Evolutionary conservation across 2,797 vertebrate species (phyloP), one percentile per base, ranked within the genome.

Genomic region (Spinus pinus): DNA sequence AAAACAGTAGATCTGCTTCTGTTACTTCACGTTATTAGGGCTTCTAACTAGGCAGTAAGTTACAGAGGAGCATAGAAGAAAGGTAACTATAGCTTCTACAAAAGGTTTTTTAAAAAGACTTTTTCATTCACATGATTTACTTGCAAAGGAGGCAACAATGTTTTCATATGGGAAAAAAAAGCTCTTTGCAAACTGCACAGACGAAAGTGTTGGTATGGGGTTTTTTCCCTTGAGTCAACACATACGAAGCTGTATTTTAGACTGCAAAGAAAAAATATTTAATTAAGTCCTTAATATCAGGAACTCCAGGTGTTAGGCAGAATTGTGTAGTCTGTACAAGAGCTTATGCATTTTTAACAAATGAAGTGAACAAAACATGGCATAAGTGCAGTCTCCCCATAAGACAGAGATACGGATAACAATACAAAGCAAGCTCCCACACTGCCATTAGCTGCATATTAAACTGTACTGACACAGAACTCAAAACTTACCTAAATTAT

Each of bases 131-230:
- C 12, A 28, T 3, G 10, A 7, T 62, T 87, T 81, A 25, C 49
- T 89, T 50, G 21, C 42, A 86, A 44, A 19, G 14, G 11, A 67
- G 14, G 12, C 19, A 93, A 74, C 23, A 30, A 8, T 6, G 22
- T 39, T 73, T 87, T 72, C 44, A 33, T 5, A 35, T 1, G 3
- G 41, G 42, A 8, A 65, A 73, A 41, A 70, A 74, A 83, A 31
- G 11, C 6, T 9, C 44, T 51, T 39, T 62, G 54, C 72, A 77
- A 72, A 65, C 42, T 37, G 54, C 39, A 24, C 0, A 33, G 33
- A 60, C 1, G 0, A 35, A 49, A 31, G 14, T 31, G 20, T 23
- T 47, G 12, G 8, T 18, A 14, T 27, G 18, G 8, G 1, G 0
- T 30, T 61, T 62, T 81, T 25, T 5, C 2, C 27, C 27, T 54